A percentile compares a stretch with the other conserved stretches of the same genome.
Evolutionary conservation across 2,888 invertebrate genomes (phyloP).

Genomic region (Corythucha ciliata): DNA sequence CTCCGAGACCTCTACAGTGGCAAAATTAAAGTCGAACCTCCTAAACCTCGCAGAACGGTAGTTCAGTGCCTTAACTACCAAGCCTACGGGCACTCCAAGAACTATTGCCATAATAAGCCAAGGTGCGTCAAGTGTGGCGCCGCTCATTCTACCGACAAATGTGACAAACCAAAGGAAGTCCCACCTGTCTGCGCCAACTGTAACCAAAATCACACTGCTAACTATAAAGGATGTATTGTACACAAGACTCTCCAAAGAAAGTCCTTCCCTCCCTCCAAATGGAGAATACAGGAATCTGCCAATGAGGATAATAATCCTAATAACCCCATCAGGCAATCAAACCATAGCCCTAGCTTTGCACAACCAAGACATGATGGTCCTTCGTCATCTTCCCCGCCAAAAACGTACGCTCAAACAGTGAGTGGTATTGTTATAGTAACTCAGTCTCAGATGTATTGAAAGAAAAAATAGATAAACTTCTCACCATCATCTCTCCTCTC

Average conservation of each 20-base stretch:
- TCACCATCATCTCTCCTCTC: conserved; percentile 4
- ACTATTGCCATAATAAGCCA: conserved; percentile 1
- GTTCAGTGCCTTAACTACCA: conserved; percentile 10
- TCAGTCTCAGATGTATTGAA: not conserved
- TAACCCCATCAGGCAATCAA: no score
- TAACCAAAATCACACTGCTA: not conserved
- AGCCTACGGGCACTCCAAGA: conserved; percentile 8
- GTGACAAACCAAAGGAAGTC: not conserved
- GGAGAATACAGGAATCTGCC: no score
- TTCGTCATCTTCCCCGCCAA: no score
- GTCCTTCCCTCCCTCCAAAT: not conserved
- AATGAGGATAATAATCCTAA: no score
- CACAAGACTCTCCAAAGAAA: conserved; percentile 4
- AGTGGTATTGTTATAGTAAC: no score
- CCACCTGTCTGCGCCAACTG: conserved; percentile 11
- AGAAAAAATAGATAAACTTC: conserved; percentile 2
- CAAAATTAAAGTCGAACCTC: conserved; percentile 11
- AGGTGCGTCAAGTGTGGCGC: conserved; percentile 12
- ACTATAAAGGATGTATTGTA: conserved; percentile 10
- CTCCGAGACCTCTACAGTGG: no score
- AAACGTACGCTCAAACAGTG: no score
- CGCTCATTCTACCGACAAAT: not conserved
- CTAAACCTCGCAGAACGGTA: not conserved
- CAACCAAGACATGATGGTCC: no score
- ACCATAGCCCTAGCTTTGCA: no score